phyloP scores from a whole-genome alignment of 2,113 vertebrate genomes.

The Stegastes partitus region DNA sequence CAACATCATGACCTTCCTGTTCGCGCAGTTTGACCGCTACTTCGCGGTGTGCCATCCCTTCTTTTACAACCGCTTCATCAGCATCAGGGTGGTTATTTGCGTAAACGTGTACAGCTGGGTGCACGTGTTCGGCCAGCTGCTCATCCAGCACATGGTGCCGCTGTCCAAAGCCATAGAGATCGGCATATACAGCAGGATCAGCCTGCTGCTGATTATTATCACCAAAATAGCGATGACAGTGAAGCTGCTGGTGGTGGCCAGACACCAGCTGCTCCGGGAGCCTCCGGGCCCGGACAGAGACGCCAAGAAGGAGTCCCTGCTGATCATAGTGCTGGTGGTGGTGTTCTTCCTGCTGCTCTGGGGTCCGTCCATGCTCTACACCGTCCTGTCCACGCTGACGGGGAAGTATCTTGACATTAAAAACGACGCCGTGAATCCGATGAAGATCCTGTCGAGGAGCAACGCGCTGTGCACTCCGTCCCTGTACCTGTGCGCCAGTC shows the following conservation, averaged over 20 bases:
- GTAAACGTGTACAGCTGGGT: constrained; percentile 28
- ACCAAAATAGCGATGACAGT: constrained; percentile 65
- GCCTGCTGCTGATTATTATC: constrained; percentile 57
- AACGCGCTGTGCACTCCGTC: constrained; percentile 23
- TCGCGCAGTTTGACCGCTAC: constrained; percentile 77
- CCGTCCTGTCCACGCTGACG: constrained; percentile 39
- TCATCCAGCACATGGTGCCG: neutral
- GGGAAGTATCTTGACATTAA: constrained; percentile 12
- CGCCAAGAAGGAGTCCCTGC: constrained; percentile 37
- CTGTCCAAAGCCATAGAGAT: constrained; percentile 22
- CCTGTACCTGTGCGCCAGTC: constrained; percentile 18
- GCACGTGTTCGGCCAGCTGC: neutral
- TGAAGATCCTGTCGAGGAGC: neutral
- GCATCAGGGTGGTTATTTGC: neutral
- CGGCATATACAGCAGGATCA: constrained; percentile 40
- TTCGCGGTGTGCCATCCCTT: constrained; percentile 74
- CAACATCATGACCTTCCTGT: constrained; percentile 75
- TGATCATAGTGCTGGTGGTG: constrained; percentile 67
- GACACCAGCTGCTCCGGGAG: constrained; percentile 56
- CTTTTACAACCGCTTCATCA: constrained; percentile 54
- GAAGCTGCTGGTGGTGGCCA: constrained; percentile 66
- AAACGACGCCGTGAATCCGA: constrained; percentile 64
- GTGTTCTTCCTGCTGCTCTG: constrained; percentile 65
- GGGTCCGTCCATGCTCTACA: constrained; percentile 61
- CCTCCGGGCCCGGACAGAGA: constrained; percentile 30